Evolutionary conservation across 2,888 invertebrate species (phyloP), one percentile per base, ranked within the genome.

Genomic region (Drosophila dives): DNA sequence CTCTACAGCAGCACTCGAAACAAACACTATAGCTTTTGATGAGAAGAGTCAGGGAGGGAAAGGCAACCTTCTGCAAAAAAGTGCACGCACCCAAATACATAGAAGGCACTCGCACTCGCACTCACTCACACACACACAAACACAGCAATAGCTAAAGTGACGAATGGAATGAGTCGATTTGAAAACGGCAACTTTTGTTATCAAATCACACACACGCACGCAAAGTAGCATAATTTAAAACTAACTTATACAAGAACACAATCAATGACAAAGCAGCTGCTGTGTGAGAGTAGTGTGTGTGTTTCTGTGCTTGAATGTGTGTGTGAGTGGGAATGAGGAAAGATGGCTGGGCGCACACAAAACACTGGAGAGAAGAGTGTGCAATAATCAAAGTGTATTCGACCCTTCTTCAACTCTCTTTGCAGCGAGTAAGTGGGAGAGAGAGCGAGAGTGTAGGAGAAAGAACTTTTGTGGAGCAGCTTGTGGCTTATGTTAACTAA

Each of bases 21-120:
- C 49, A 71, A 75, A 67, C 59, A 75, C 75, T 75, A 50, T 63
- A 83, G 84, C 81, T 76, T 76, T 80, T 63, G 50, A 23, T 64
- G 48, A 45, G 45, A 5, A 38, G n/a, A 55, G 48, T 34, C 23
- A 49, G 33, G 40, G 33, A 70, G 34, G 50, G 11, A 23, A 29
- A 45, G 56, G 68, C 68, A 81, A 66, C 85, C 81, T 78, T 81
- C 38, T 49, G 64, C 80, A 71, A 48, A 58, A 59, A 66, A 65
- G 54, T 69, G 59, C 64, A 42, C 62, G 60, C 82, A 32, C 55
- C 23, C 29, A 50, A 36, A 66, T 23, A 54, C n/a, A n/a, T 5
- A 58, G 49, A 45, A 56, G 48, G 23, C 45, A 8, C 45, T 42
- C 77, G 32, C 36, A 33, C 5, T 38, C 34, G 12, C n/a, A 40